Conservation (phyloP, 2,888 invertebrate species). For the Torymus tubicola region DNA sequence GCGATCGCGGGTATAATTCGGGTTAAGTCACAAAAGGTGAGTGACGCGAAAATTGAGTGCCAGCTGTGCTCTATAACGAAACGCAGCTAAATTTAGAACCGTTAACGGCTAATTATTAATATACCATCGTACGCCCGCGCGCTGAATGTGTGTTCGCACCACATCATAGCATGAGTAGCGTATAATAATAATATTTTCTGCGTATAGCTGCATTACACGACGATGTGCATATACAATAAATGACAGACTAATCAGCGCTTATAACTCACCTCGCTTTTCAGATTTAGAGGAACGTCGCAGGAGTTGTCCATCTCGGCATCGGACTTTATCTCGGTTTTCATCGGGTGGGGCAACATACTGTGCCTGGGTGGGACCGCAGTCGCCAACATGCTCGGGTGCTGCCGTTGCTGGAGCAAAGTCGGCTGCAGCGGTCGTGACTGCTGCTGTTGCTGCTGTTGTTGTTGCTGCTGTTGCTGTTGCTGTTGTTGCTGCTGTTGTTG, state of each 20-base stretch:
- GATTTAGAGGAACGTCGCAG: slow-evolving; percentile 75
- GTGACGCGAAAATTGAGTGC: slow-evolving; percentile 49
- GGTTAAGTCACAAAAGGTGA: slow-evolving; percentile 55
- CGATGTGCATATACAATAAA: neutral
- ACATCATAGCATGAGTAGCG: too few species aligned
- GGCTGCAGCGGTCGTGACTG: slow-evolving; percentile 51
- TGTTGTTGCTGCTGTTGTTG: slow-evolving; percentile 64
- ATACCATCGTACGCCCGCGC: neutral
- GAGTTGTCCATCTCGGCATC: slow-evolving; percentile 71
- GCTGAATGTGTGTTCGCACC: too few species aligned
- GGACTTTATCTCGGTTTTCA: slow-evolving; percentile 64
- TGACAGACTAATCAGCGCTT: neutral
- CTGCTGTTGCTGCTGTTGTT: slow-evolving; percentile 52
- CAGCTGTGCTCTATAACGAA: slow-evolving; percentile 39
- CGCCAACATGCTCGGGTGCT: slow-evolving; percentile 73
- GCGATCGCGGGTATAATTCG: slow-evolving; percentile 28
- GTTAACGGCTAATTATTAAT: slow-evolving; percentile 43
- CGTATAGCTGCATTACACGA: too few species aligned
- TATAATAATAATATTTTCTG: too few species aligned
- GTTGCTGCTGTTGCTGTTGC: slow-evolving; percentile 49
- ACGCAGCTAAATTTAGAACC: slow-evolving; percentile 41
- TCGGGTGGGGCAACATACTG: slow-evolving; percentile 74
- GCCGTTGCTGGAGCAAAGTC: slow-evolving; percentile 56
- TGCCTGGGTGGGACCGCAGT: slow-evolving; percentile 74
- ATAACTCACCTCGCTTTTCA: slow-evolving; percentile 75